phyloP scores from a whole-genome alignment of 1,140 invertebrate genomes.

The Adelges cooleyi region DNA sequence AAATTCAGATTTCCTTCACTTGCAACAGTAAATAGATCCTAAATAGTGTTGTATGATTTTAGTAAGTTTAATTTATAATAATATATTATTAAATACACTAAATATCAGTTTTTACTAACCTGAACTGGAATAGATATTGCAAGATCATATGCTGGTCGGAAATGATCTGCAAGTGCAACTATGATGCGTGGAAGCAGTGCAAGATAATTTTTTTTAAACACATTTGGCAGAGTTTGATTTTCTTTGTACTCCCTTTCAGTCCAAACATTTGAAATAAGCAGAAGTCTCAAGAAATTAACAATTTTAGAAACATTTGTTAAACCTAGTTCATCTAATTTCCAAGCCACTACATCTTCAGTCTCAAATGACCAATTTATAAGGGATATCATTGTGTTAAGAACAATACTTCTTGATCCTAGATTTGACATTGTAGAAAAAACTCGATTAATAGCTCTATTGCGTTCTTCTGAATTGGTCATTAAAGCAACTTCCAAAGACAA shows the following conservation, averaged over 20 bases:
- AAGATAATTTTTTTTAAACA: neutral
- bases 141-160: constrained; percentile 2
- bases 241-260: constrained; percentile 17
- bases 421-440: constrained; percentile 6
- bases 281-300: neutral
- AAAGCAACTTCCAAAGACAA: constrained; percentile 6
- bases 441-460: constrained; percentile 8
- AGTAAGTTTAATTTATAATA: no score
- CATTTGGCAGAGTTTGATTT: neutral
- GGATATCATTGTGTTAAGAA: constrained; percentile 11
- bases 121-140: neutral
- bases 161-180: constrained; percentile 5
- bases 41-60: no score
- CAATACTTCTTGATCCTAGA: constrained; percentile 21
- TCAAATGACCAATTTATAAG: constrained; percentile 13
- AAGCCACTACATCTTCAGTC: neutral
- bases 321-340: constrained; percentile 10
- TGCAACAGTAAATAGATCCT: constrained; percentile 11
- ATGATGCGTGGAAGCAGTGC: constrained; percentile 4
- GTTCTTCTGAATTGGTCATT: constrained; percentile 11
- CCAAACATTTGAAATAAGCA: constrained; percentile 21
- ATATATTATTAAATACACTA: neutral
- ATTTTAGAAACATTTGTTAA: constrained; percentile 18
- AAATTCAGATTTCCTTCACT: constrained; percentile 5
- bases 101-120: neutral